A percentile compares a stretch with the other conserved stretches of the same genome.
These are phyloP conservation scores for Hippocampus zosterae DNA, from an alignment of 2,113 vertebrate species.

Conservation along the genomic window DNA sequence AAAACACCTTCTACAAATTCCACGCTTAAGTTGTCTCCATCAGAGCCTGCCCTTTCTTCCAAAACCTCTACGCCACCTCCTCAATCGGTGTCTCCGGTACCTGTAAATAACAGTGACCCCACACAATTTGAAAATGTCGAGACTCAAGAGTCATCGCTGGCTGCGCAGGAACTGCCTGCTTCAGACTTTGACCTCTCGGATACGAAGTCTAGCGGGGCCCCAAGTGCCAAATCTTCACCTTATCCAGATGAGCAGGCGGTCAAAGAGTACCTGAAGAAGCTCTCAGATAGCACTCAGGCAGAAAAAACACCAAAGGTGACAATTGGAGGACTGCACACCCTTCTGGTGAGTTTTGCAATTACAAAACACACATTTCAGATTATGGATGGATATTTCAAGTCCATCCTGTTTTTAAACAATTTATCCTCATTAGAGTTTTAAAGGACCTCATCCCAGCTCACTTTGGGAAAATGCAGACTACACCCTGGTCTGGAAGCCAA, in stretches of 20 bases:
- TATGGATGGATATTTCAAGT: no score
- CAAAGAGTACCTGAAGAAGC: conserved; percentile 74
- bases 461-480: no score
- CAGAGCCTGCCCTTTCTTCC: conserved; percentile 55
- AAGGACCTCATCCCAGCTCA: no score
- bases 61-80: conserved; percentile 17
- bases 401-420: not conserved
- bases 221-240: conserved; percentile 52
- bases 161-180: conserved; percentile 33
- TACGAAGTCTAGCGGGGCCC: not conserved
- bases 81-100: not conserved
- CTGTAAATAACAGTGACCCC: not conserved
- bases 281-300: conserved; percentile 64
- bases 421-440: no score
- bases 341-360: conserved; percentile 55
- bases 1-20: conserved; percentile 7
- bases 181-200: conserved; percentile 5
- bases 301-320: conserved; percentile 56
- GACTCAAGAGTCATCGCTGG: conserved; percentile 25
- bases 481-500: no score
- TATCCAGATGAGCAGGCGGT: conserved; percentile 76
- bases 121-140: conserved; percentile 9
- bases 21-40: conserved; percentile 52
- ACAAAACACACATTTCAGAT: not conserved
- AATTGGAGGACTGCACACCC: conserved; percentile 39